Base-by-base conservation (phyloP, 2,888 invertebrate genomes). In the Drosophila kokeensis region DNA sequence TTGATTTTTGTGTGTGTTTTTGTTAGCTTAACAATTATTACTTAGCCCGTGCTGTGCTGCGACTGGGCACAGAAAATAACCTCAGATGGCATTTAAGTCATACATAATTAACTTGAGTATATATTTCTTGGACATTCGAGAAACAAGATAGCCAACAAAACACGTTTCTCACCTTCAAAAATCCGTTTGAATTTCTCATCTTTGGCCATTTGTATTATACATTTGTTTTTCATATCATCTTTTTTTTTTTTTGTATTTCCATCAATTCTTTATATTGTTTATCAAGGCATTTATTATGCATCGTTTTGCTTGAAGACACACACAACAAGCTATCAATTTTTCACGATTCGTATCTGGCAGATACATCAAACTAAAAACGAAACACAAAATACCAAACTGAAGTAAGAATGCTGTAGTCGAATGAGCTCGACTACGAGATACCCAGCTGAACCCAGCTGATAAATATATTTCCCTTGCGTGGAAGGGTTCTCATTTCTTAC, bases 201-300 rank as follows among this genome's bases (percentile, higher is more conserved):
- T 66, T 57, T 32, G 13, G n/a, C 10, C 32, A 36, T 48, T 15
- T 49, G 15, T 52, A 40, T 61, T 61, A 45, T 63, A 57, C 58
- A 69, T 62, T 68, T 67, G 53, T 57, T 53, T 60, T 64, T 54
- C 45, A 38, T 40, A 24, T 45, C 15, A 24, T 24, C 8, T 21
- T 59, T 63, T 68, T 63, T 30, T 27, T 24, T 63, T 66, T 21
- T 59, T 61, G 55, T 53, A 29, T 69, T 66, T 74, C 61, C 73
- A 81, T 77, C 73, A 69, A 79, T 82, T 82, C 81, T 82, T 72
- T 58, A 64, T 70, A 80, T 78, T 82, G 80, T 81, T 84, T 87
- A 85, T 81, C 69, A 78, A 84, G 76, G 73, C 87, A 85, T 87
- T 84, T 85, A 81, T 84, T 87, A 87, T 83, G 83, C 83, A 83